Evolutionary conservation across 2,888 invertebrate species (phyloP).

Genomic region (Lochmaea capreae): DNA sequence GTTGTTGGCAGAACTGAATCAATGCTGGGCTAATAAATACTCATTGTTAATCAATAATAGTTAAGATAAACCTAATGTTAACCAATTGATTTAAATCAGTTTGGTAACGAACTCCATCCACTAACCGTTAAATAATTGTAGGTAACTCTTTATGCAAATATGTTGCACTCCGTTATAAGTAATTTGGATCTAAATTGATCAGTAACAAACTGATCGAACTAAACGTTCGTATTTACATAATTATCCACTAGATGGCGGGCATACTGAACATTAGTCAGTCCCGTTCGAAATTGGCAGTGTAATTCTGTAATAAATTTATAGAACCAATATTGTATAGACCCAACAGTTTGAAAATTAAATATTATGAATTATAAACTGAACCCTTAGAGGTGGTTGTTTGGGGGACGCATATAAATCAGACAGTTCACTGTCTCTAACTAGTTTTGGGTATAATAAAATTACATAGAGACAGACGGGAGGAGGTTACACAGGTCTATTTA

Average conservation of each 20-base stretch:
- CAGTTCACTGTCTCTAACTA: not conserved
- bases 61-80: not conserved
- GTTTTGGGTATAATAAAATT: not conserved
- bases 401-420: not conserved
- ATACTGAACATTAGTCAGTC: slow-evolving; percentile 4
- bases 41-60: too few relatives aligned
- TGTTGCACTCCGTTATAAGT: not conserved
- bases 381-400: not conserved
- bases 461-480: not conserved
- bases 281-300: not conserved
- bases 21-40: too few relatives aligned
- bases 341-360: slow-evolving; percentile 1
- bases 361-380: not conserved
- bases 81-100: not conserved
- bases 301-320: slow-evolving; percentile 3
- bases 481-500: too few relatives aligned
- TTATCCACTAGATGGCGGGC: slow-evolving; percentile 7
- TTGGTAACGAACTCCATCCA: not conserved
- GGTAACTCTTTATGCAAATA: not conserved
- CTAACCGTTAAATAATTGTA: not conserved
- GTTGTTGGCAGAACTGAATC: too few relatives aligned
- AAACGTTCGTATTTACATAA: slow-evolving; percentile 8
- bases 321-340: not conserved
- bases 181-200: slow-evolving; percentile 6
- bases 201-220: not conserved